Base-by-base conservation (phyloP, 2,113 vertebrate genomes). In the Pteronura brasiliensis region DNA sequence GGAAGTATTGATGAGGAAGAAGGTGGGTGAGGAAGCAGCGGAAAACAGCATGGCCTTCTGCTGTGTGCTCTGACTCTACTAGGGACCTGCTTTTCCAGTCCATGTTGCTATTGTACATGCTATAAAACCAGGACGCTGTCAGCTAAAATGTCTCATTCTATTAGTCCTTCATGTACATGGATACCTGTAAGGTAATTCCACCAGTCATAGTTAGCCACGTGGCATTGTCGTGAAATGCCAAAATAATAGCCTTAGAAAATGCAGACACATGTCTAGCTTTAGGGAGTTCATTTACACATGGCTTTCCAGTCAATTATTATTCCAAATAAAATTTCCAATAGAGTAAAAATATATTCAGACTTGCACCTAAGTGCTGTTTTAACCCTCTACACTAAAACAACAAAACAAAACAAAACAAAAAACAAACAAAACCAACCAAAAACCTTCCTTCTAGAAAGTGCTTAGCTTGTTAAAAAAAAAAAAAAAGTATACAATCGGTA, bases 1-100 rank as follows among this genome's bases (percentile, higher is more conserved):
- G 65, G 27, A 59, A 65, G 71, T 90, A 80, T 63, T 92, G 92
- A 93, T 92, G 47, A 39, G 4, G 6, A 27, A 80, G 29, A 39
- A n/a, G 12, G 13, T 20, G 0, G 2, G 49, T 0, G 4, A 23
- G 36, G 27, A 31, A 20, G n/a, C 57, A 12, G 11, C 0, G 6
- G 11, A 49, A 49, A 71, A 20, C 20, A 1, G 4, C 0, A 23
- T 31, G 21, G 25, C 44, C 14, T 67, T 39, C 34, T 52, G 31
- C 49, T 47, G 4, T 44, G 80, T 42, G 74, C 39, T 44, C 0
- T 12, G 7, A 65, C 39, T 81, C 25, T n/a, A 31, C 20, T 2
- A 39, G 90, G 1, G 25, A 65, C 31, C 14, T 0, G 25, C 25
- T 94, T 65, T 47, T 61, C 95, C 89, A 57, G 42, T 44, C 14